Conservation (phyloP, 2,888 invertebrate species). For the Eristalis pertinax region DNA sequence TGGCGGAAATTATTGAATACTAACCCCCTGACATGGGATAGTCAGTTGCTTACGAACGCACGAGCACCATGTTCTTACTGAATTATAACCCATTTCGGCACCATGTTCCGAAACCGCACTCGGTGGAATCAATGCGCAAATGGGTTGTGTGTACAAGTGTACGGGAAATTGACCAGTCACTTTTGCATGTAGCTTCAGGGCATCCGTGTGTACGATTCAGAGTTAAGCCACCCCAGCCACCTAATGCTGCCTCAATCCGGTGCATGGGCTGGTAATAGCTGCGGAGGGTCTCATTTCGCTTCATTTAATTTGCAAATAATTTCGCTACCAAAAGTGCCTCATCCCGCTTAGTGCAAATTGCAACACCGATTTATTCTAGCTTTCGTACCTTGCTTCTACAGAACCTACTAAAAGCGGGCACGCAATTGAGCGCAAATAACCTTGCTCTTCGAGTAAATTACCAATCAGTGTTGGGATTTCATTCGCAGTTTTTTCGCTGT, state of each 20-base stretch:
- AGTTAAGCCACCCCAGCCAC: not conserved
- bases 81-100: slow-evolving; percentile 50
- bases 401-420: slow-evolving; percentile 26
- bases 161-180: not conserved
- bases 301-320: slow-evolving; percentile 49
- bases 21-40: slow-evolving; percentile 15
- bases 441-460: slow-evolving; percentile 38
- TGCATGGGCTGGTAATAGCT: slow-evolving; percentile 19
- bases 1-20: slow-evolving; percentile 64
- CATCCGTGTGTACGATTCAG: not conserved
- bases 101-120: slow-evolving; percentile 27
- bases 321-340: slow-evolving; percentile 12
- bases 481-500: slow-evolving; percentile 14
- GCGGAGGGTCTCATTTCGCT: slow-evolving; percentile 8
- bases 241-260: slow-evolving; percentile 29
- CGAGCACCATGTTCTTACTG: slow-evolving; percentile 25
- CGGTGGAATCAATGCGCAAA: slow-evolving; percentile 46
- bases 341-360: slow-evolving; percentile 38
- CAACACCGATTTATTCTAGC: slow-evolving; percentile 1
- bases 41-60: slow-evolving; percentile 9
- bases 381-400: slow-evolving; percentile 4
- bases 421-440: slow-evolving; percentile 51
- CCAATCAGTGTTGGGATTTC: slow-evolving; percentile 44
- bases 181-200: not conserved
- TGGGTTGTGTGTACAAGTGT: slow-evolving; percentile 45